Evolutionary conservation across 1,140 invertebrate genomes (phyloP), one percentile per base, ranked within the genome.

Genomic region (Lycorma delicatula): DNA sequence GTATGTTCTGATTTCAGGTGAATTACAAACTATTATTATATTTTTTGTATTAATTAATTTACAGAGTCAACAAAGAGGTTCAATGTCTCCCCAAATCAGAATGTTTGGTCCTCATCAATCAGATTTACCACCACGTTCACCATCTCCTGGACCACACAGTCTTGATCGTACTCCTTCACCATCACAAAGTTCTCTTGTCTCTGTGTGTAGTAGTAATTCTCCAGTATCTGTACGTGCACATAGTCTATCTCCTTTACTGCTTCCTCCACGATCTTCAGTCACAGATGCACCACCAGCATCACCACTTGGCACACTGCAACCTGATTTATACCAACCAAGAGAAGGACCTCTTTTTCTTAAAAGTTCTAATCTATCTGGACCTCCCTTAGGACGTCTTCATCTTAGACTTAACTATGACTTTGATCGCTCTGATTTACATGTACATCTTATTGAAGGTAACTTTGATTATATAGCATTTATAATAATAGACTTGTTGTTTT

Each of bases 401-500:
- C 77, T 92, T 60, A 76, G 87, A n/a, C 75, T 93, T 5, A 90
- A 87, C 63, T 94, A 93, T 65, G 90, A 94, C 72, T 91, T 92
- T 66, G 84, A 92, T 69, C 80, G 87, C 64, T 92, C 89, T 20
- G 91, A 94, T 71, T 75, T 94, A 41, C 82, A 89, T 58, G 86
- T 93, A 22, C 88, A 92, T 72, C 72, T 94, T 36, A 92, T 93
- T 73, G 87, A 90, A 85, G 87, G 87, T 89, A 69, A 64, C n/a
- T n/a, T n/a, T n/a, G n/a, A n/a, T n/a, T n/a, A n/a, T n/a, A n/a
- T n/a, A n/a, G n/a, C n/a, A n/a, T n/a, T n/a, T n/a, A n/a, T n/a
- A n/a, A n/a, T n/a, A n/a, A n/a, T n/a, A n/a, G n/a, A n/a, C n/a
- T n/a, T n/a, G n/a, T n/a, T n/a, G n/a, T n/a, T n/a, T n/a, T n/a